Evolutionary conservation across 1,140 invertebrate genomes (phyloP).

Genomic region (Aphaenogaster ashmeadi): DNA sequence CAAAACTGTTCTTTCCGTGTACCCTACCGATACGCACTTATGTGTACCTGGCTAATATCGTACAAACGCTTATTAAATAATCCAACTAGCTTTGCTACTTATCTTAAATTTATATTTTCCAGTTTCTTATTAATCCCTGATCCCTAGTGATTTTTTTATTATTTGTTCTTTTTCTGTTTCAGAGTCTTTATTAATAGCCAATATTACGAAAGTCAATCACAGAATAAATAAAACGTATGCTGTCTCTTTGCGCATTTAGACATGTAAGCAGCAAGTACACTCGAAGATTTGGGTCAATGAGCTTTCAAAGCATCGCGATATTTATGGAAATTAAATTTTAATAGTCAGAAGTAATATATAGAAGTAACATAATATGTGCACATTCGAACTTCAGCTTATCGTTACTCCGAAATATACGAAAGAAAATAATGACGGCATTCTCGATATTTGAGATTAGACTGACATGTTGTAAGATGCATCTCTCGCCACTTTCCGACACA

Average conservation of each 20-base stretch:
- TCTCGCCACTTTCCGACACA: not conserved
- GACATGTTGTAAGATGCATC: constrained; percentile 9
- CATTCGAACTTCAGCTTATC: constrained; percentile 57
- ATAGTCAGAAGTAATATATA: constrained; percentile 35
- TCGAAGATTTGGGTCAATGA: constrained; percentile 45
- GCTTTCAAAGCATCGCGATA: constrained; percentile 64
- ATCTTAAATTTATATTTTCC: not conserved
- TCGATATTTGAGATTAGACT: constrained; percentile 27
- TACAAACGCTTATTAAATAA: not conserved
- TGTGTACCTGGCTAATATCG: not conserved
- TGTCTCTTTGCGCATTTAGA: not conserved
- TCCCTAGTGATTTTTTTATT: not conserved
- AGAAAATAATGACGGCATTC: not conserved
- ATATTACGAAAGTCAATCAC: not conserved
- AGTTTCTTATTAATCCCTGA: not conserved
- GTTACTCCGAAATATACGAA: constrained; percentile 16
- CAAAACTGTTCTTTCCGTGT: too few relatives aligned
- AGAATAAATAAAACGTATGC: not conserved
- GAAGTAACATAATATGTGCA: not conserved
- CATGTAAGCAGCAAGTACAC: not conserved
- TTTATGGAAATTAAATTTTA: constrained; percentile 67
- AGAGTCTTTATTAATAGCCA: not conserved
- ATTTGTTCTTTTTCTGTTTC: not conserved
- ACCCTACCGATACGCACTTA: too few relatives aligned
- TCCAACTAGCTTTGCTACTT: not conserved